Percentiles rank a stretch among this genome's conserved stretches.
Evolutionary conservation across 2,113 vertebrate genomes (phyloP).

Genomic region (Chelonoidis abingdonii): DNA sequence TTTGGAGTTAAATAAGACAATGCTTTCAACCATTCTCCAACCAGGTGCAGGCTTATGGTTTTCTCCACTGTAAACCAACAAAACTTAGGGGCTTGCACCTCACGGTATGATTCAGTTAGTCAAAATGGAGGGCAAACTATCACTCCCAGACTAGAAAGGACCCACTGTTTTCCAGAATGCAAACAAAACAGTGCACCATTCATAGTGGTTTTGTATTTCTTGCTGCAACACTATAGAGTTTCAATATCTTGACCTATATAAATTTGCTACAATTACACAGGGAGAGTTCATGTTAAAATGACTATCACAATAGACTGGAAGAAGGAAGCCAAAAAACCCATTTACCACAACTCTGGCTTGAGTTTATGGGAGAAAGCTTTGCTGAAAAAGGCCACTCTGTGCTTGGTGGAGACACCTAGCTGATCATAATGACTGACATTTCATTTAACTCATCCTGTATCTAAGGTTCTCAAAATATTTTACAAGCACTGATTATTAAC

Average conservation of each 20-base stretch:
- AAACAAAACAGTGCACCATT: neutral
- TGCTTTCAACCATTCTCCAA: neutral
- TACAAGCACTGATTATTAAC: neutral
- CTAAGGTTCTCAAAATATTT: slow-evolving; percentile 13
- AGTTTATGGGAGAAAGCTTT: neutral
- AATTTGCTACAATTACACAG: neutral
- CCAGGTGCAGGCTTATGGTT: neutral
- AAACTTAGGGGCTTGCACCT: rapidly evolving
- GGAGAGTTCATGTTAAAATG: neutral
- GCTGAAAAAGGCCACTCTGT: neutral
- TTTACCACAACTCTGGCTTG: neutral
- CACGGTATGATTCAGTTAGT: neutral
- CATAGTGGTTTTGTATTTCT: no score
- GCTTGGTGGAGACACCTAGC: neutral
- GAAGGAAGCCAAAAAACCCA: neutral
- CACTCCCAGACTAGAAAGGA: neutral
- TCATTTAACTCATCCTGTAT: neutral
- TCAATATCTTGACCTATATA: neutral
- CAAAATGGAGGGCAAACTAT: neutral
- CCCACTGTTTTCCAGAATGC: neutral
- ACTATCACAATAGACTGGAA: neutral
- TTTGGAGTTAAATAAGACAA: rapidly evolving
- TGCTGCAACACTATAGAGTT: no score
- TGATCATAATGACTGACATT: neutral
- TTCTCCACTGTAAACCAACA: rapidly evolving